Conservation (phyloP, 2,888 invertebrate species). For the Didymodactylos carnosus region DNA sequence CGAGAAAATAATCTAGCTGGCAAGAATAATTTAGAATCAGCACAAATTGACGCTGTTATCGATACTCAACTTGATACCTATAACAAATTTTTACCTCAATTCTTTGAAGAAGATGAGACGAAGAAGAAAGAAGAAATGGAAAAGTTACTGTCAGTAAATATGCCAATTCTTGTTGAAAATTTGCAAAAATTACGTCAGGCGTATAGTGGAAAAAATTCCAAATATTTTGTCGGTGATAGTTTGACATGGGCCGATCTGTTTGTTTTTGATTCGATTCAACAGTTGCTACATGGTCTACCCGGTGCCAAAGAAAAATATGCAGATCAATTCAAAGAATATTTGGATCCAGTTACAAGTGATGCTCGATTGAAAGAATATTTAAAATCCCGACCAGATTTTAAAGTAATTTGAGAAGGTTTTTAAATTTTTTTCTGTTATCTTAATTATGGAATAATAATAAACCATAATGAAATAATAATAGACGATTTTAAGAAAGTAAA, state of each 20-base stretch:
- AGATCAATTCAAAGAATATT: neutral
- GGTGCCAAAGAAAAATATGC: neutral
- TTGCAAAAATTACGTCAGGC: neutral
- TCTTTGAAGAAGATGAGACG: neutral
- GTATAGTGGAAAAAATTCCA: neutral
- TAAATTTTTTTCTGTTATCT: too few species aligned
- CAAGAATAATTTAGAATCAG: neutral
- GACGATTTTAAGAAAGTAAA: too few species aligned
- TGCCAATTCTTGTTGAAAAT: neutral
- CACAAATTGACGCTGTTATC: neutral
- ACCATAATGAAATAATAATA: too few species aligned
- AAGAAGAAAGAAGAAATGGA: neutral
- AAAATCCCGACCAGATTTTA: neutral
- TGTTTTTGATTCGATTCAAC: neutral
- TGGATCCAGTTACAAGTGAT: neutral
- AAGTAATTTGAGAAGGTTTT: too few species aligned
- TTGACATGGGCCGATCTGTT: neutral
- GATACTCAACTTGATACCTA: neutral
- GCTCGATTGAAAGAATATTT: neutral
- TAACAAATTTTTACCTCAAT: neutral
- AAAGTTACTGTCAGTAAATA: neutral
- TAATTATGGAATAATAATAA: too few species aligned
- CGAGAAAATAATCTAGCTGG: neutral
- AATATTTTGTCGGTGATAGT: neutral
- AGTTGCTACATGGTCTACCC: neutral